These are phyloP conservation scores for Myxocyprinus asiaticus DNA, from an alignment of 2,113 vertebrate species.

Conservation along the genomic window DNA sequence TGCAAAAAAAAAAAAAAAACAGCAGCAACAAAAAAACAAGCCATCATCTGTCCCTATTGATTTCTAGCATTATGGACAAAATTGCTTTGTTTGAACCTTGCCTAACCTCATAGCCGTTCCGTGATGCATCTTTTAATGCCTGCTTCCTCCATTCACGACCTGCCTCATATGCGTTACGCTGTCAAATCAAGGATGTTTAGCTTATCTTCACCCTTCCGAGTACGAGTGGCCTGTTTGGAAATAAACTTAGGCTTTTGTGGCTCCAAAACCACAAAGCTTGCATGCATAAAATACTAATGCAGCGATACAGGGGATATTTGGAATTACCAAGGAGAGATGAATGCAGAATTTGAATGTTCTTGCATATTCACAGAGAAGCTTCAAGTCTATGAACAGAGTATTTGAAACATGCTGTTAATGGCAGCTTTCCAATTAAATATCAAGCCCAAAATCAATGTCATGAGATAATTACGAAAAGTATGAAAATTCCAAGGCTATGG, in stretches of 20 bases:
- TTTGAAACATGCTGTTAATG: conserved; percentile 20
- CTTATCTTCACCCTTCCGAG: conserved; percentile 28
- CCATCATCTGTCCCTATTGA: conserved; percentile 46
- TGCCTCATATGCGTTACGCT: conserved; percentile 44
- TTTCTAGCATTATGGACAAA: conserved; percentile 52
- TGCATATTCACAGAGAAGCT: conserved; percentile 12
- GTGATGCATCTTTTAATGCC: conserved; percentile 48
- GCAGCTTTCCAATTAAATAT: conserved; percentile 41
- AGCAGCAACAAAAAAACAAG: conserved; percentile 41
- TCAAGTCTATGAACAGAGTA: conserved; percentile 7
- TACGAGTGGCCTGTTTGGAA: not conserved
- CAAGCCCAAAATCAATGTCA: conserved; percentile 39
- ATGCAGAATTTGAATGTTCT: not conserved
- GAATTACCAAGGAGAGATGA: conserved; percentile 28
- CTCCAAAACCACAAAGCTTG: conserved; percentile 18
- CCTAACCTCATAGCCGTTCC: conserved; percentile 43
- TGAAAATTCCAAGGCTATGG: conserved; percentile 26
- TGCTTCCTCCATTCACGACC: conserved; percentile 42
- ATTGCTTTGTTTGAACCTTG: conserved; percentile 37
- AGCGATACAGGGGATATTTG: conserved; percentile 31
- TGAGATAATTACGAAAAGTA: conserved; percentile 38
- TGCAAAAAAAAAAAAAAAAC: conserved; percentile 17
- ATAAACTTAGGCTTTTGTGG: conserved; percentile 10
- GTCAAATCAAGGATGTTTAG: conserved; percentile 45
- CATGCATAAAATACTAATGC: conserved; percentile 28